Percentiles rank a stretch among this genome's conserved stretches.
Conservation (phyloP, 1,140 invertebrate species). For the Drosophila lacertosa region DNA sequence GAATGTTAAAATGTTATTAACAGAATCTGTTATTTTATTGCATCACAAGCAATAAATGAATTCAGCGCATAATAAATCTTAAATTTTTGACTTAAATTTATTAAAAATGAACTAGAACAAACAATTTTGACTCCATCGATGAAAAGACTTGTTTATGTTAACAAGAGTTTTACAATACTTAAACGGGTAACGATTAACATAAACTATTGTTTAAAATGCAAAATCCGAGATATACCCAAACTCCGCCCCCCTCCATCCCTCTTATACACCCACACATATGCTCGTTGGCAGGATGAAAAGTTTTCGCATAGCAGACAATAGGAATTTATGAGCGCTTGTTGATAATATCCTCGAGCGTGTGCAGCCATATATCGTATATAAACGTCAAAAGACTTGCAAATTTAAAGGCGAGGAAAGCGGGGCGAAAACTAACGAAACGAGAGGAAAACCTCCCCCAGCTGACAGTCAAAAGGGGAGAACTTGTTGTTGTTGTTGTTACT, state of each 20-base stretch:
- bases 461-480: constrained; percentile 11
- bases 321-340: constrained; percentile 38
- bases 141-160: too few species aligned
- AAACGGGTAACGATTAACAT: too few species aligned
- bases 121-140: too few species aligned
- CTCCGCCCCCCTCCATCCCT: not conserved
- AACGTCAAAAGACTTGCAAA: constrained; percentile 63
- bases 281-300: constrained; percentile 7
- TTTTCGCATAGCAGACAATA: constrained; percentile 27
- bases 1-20: not conserved
- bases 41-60: too few species aligned
- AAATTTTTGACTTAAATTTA: too few species aligned
- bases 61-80: too few species aligned
- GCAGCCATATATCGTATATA: constrained; percentile 26
- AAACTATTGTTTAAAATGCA: too few species aligned
- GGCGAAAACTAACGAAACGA: too few species aligned
- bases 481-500: constrained; percentile 11
- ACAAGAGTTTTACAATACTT: too few species aligned
- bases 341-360: constrained; percentile 26
- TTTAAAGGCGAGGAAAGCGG: too few species aligned
- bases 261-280: not conserved
- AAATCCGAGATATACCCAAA: too few species aligned
- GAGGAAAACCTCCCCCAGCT: constrained; percentile 38
- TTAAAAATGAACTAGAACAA: too few species aligned
- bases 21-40: not conserved